These are phyloP conservation scores for Etheostoma cragini DNA, from an alignment of 2,113 vertebrate genomes.

Conservation along the genomic window DNA sequence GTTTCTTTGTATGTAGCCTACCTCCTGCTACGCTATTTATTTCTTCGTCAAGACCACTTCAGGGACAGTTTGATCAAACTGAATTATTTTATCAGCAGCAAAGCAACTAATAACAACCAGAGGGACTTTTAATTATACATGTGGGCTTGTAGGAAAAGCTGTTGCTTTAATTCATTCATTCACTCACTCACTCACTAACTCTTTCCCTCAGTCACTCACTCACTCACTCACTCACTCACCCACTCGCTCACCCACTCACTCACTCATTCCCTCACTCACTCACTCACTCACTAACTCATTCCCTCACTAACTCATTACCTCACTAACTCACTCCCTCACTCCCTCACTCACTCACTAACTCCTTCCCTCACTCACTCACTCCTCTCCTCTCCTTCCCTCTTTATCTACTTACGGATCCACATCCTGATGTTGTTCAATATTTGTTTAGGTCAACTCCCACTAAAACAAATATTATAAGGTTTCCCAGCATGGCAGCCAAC, in stretches of 20 bases:
- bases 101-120: not conserved
- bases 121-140: not conserved
- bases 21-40: not conserved
- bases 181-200: not conserved
- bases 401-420: not conserved
- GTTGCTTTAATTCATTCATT: not conserved
- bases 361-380: not conserved
- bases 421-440: conserved; percentile 32
- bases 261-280: not conserved
- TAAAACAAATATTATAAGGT: not conserved
- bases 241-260: not conserved
- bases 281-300: not conserved
- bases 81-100: not conserved
- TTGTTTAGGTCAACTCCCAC: conserved; percentile 10
- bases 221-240: not conserved
- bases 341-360: not conserved
- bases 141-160: not conserved
- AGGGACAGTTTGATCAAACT: not conserved
- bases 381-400: not conserved
- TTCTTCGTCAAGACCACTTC: not conserved
- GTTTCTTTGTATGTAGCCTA: not conserved
- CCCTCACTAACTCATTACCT: too few species aligned
- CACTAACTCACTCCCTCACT: not conserved
- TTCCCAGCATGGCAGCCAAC: not conserved
- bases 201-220: not conserved